Evolutionary conservation across 2,113 vertebrate species (phyloP), one percentile per base, ranked within the genome.

Genomic region (Pycnonotus jocosus): DNA sequence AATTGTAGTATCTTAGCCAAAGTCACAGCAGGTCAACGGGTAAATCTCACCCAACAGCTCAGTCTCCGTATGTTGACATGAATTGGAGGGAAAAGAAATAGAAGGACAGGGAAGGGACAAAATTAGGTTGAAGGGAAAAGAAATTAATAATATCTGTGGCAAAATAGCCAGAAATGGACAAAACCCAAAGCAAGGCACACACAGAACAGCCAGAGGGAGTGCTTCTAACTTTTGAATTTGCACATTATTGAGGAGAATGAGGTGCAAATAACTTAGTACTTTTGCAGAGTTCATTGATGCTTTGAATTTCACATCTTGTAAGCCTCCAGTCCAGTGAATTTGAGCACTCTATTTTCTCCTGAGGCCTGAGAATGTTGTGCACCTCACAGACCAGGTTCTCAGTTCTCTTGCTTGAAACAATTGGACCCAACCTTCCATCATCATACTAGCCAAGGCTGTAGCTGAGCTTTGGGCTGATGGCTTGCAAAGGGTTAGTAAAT

Each of bases 31-130:
- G 89, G 58, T 85, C 81, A 96, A 66, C 0, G 15, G 74, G 68
- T 93, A 90, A 92, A 79, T 78, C 50, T 82, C 74, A 90, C 62
- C 56, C 50, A 92, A 92, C 68, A 86, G 76, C 78, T 95, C 57
- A 50, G 7, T 71, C 84, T 88, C 78, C 78, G 95, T 84, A 66
- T 90, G 78, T 47, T 65, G 42, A 65, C 64, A 42, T 31, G 37
- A 87, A 65, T 14, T 5, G 22, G 30, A 86, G 15, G 3, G 12
- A 38, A 65, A 93, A 76, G 11, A 85, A 73, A 19, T 5, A 72
- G 18, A 47, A 53, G 11, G 24, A 71, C 35, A 30, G 5, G 18
- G 14, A 87, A 82, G 30, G 23, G 17, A 58, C 9, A 77, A 79
- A 91, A 90, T 70, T 23, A 72, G 5, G 6, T 30, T 69, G 19